Base-by-base conservation (phyloP, 2,797 vertebrate genomes). In the Halcyon badia region DNA sequence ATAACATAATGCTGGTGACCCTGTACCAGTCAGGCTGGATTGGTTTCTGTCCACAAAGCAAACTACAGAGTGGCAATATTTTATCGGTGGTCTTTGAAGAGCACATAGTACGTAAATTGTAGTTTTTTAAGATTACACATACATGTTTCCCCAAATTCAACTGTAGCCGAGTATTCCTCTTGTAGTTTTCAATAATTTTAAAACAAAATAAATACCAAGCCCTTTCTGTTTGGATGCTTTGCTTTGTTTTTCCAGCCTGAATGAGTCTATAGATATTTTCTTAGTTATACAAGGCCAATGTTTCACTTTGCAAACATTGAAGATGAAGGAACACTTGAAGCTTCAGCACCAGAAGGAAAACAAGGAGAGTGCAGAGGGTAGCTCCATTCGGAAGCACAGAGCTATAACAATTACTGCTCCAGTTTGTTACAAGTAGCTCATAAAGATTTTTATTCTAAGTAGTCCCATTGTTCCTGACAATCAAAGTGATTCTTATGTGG, bases 271-370 rank as follows among this genome's bases (percentile, higher is more conserved):
- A 61, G 68, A 91, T 89, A 90, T 46, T 90, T 90, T 86, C 91
- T 89, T 92, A 94, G 78, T 80, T 84, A 94, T 90, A 89, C 93
- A 97, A 97, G 97, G 97, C 97, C 96, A 93, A 94, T 68, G 94
- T 85, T 95, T 97, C 95, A 87, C 91, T 95, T 97, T 75, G 94
- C 93, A 94, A 97, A 95, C 95, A 96, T 95, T 96, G 92, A 97
- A 96, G 95, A 97, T 97, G 97, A 98, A 95, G 97, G 94, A 97
- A 98, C 95, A 98, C 97, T 97, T 93, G 97, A 98, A 98, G 98
- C 98, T 98, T 97, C 98, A 99, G 99, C 99, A 99, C 99, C 99
- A 99, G 98, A 97, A 98, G 97, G 97, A 97, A 96, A 91, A 97
- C 98, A 96, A 97, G 96, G 94, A 97, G 96, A 97, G 96, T 93